Evolutionary conservation across 2,888 invertebrate genomes (phyloP), one percentile per base, ranked within the genome.

Genomic region (Lumbricus terrestris): DNA sequence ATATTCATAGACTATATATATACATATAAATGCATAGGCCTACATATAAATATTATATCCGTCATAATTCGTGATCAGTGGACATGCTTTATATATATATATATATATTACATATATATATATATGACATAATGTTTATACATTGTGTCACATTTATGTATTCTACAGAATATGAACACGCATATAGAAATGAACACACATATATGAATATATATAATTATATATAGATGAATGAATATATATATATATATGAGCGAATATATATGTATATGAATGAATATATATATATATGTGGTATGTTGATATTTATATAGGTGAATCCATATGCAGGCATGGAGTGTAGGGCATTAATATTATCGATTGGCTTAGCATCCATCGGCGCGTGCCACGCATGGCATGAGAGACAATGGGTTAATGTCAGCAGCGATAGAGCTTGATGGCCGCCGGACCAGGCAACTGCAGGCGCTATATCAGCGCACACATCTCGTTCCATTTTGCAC

Each of bases 351-450:
- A 69, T 69, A 69, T 69, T 69, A 69, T 69, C 69, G 69, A 69
- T 69, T 69, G 69, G 69, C 69, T 69, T 69, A 69, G 69, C n/a
- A 69, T 29, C 69, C 69, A 69, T 69, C n/a, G 69, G 69, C n/a
- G 69, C n/a, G 69, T 69, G 29, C 29, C 69, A n/a, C n/a, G n/a
- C n/a, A n/a, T n/a, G n/a, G n/a, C n/a, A n/a, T n/a, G n/a, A n/a
- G 69, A 69, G 69, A 69, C 69, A 69, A 69, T 69, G 69, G 69
- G 69, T 69, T 69, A 69, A 69, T 69, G 69, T n/a, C n/a, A n/a
- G 69, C 69, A 69, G 29, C 69, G 69, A 69, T 69, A n/a, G 69
- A 29, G 69, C n/a, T n/a, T 69, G 29, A 69, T 69, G 69, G 69
- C 1, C n/a, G n/a, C n/a, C n/a, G n/a, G n/a, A n/a, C n/a, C 29